Evolutionary conservation across 2,113 vertebrate species (phyloP), one percentile per base, ranked within the genome.

Genomic region (Rhadina sibilatrix): DNA sequence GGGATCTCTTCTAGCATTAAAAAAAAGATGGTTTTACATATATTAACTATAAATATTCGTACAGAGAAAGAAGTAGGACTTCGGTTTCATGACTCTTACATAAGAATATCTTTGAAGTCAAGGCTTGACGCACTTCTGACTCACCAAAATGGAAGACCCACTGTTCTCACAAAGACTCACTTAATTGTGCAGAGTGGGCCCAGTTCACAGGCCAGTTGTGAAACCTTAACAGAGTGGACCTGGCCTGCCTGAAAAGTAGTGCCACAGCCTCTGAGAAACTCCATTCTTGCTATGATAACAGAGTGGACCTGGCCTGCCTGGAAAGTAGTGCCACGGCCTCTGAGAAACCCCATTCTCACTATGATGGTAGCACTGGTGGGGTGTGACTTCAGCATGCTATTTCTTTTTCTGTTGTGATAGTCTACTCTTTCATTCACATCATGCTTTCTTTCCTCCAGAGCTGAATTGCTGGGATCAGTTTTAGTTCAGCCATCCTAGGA

Each of bases 21-120:
- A 78, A 66, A 66, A 5, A 35, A 65, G 15, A 21, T 46, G 31
- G 8, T 0, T 83, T 88, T 86, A 35, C 40, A 27, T 85, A 49
- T 30, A 80, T 80, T 93, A 46, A 16, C 46, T 77, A 35, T 61
- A 83, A 74, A 83, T 90, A 83, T 54, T 90, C 61, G 54, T 59
- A 50, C 54, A 59, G 79, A 30, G 61, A 49, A 94, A 57, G 71
- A 94, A 93, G 71, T 65, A 77, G 83, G 68, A 50, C 88, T 90
- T 85, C 1, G 4, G n/a, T 87, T 93, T 93, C 3, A 5, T 87
- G 88, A 35, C 68, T 92, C 47, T 85, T 93, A 70, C 50, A 15
- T 83, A 85, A 95, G 90, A 53, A 27, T 70, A 50, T 70, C 84
- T 83, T 86, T 92, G 83, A 92, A 95, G 86, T 90, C 80, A 59